phyloP scores from a whole-genome alignment of 2,888 invertebrate genomes.

The Apamea crenata region DNA sequence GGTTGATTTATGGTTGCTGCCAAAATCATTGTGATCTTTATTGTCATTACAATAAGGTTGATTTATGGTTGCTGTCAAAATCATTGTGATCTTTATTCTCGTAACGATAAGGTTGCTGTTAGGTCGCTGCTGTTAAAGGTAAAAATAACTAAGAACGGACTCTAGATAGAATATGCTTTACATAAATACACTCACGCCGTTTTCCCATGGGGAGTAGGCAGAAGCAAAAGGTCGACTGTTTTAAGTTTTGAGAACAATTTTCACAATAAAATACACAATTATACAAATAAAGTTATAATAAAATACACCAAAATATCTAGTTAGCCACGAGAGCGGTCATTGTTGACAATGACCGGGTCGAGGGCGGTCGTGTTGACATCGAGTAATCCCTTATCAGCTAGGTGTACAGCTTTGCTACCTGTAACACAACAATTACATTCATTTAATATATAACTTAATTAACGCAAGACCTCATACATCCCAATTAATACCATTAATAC shows the following conservation, averaged over 20 bases:
- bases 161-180: background rate
- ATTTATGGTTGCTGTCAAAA: too few relatives aligned
- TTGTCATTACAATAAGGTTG: background rate
- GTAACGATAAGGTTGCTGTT: background rate
- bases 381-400: slow-evolving; percentile 49
- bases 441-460: background rate
- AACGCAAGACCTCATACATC: too few relatives aligned
- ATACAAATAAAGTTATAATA: background rate
- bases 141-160: background rate
- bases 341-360: slow-evolving; percentile 26
- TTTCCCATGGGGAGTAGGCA: background rate
- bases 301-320: slow-evolving; percentile 28
- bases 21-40: background rate
- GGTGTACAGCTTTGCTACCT: slow-evolving; percentile 38
- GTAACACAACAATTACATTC: slow-evolving; percentile 11
- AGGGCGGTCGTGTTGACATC: slow-evolving; percentile 35
- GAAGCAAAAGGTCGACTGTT: background rate
- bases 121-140: background rate
- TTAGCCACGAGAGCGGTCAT: slow-evolving; percentile 32
- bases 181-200: background rate
- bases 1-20: too few relatives aligned
- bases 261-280: slow-evolving; percentile 38
- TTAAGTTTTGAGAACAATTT: background rate
- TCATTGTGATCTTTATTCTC: background rate
- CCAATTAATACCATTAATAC: too few relatives aligned